Conservation (phyloP, 2,888 invertebrate genomes). For the Caradrina kadenii region DNA sequence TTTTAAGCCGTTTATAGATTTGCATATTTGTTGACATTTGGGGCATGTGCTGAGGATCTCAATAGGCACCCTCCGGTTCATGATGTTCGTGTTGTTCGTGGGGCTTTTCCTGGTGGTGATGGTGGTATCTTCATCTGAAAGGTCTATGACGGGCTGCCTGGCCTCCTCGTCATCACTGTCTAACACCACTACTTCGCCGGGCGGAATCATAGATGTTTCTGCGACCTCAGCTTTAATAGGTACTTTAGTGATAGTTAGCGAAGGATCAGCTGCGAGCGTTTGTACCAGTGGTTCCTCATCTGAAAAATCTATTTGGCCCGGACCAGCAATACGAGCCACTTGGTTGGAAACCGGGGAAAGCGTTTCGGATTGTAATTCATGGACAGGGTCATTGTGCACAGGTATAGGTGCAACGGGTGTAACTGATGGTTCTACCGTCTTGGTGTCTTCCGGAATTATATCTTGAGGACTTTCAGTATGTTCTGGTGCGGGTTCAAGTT, state of each 20-base stretch:
- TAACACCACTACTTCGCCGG: conserved; percentile 71
- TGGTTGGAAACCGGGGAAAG: background rate
- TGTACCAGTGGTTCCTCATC: background rate
- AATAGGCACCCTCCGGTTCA: conserved; percentile 29
- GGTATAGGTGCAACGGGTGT: background rate
- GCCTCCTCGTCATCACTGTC: conserved; percentile 84
- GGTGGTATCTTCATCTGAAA: conserved; percentile 70
- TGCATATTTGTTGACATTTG: conserved; percentile 67
- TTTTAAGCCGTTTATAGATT: conserved; percentile 67
- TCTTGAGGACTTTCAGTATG: conserved; percentile 14
- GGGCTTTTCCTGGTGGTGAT: conserved; percentile 7
- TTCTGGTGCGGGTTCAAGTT: conserved; percentile 1
- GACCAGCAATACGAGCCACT: background rate
- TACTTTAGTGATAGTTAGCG: conserved; percentile 13
- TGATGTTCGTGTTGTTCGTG: background rate
- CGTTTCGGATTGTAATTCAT: background rate
- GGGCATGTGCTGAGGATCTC: conserved; percentile 72
- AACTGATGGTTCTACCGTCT: conserved; percentile 4
- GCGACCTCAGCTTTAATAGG: conserved; percentile 70
- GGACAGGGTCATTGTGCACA: background rate
- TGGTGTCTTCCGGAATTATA: conserved; percentile 9
- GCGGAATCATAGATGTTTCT: conserved; percentile 33
- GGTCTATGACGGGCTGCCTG: conserved; percentile 65
- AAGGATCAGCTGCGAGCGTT: conserved; percentile 3
- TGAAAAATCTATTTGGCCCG: background rate